Percentiles rank a stretch among this genome's conserved stretches.
phyloP scores from a whole-genome alignment of 2,113 vertebrate species.

The Deroptyus accipitrinus region DNA sequence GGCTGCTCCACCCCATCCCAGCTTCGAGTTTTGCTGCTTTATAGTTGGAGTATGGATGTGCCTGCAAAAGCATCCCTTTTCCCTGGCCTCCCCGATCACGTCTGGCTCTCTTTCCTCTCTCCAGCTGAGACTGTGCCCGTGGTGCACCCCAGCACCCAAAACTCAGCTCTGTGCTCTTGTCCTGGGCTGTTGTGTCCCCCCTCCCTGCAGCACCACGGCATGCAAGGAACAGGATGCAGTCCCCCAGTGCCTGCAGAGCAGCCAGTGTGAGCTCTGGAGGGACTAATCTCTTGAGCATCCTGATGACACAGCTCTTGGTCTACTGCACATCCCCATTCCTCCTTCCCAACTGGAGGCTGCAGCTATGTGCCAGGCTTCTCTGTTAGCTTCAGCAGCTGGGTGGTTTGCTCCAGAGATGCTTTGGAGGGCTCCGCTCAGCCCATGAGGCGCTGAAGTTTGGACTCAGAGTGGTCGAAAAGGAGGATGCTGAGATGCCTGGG shows the following conservation, averaged over 20 bases:
- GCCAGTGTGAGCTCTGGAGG: background rate
- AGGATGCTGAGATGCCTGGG: background rate
- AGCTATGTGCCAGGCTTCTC: accelerated
- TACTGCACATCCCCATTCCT: background rate
- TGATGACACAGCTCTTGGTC: background rate
- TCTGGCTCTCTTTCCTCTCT: background rate
- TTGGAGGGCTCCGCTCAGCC: accelerated
- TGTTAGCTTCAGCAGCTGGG: background rate
- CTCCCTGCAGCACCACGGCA: accelerated
- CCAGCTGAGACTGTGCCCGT: background rate
- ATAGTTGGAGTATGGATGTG: background rate
- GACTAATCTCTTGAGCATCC: background rate
- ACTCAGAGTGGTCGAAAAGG: accelerated
- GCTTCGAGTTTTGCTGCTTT: background rate
- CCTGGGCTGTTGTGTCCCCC: background rate
- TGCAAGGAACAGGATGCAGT: background rate
- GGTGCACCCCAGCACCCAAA: background rate
- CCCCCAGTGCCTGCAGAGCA: background rate
- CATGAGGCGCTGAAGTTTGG: background rate
- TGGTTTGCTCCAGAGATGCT: background rate
- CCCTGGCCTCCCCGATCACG: background rate
- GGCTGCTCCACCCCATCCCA: background rate
- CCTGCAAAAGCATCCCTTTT: background rate
- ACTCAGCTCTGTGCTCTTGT: accelerated
- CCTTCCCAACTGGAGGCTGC: background rate